phyloP scores from a whole-genome alignment of 2,113 vertebrate genomes.

The Indicator indicator region DNA sequence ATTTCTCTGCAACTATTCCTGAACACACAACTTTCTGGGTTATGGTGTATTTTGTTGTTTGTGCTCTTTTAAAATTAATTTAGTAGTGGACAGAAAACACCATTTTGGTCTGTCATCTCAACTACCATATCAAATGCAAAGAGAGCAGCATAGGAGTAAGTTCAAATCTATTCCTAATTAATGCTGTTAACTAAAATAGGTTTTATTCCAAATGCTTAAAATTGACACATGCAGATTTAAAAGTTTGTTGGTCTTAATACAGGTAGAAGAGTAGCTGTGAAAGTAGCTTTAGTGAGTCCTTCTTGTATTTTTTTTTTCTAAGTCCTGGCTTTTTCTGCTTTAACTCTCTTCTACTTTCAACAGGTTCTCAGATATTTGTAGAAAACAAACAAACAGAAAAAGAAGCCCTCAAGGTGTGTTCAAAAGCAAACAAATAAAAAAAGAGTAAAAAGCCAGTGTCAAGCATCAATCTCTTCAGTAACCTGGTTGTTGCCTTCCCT shows the following conservation, averaged over 20 bases:
- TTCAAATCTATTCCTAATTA: neutral
- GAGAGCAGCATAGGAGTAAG: neutral
- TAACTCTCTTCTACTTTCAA: neutral
- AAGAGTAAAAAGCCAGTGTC: neutral
- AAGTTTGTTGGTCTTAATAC: neutral
- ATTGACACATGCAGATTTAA: neutral
- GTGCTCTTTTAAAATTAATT: neutral
- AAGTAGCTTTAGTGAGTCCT: neutral
- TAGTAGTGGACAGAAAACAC: neutral
- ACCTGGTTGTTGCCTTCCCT: neutral
- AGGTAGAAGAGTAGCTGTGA: neutral
- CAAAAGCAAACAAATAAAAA: neutral
- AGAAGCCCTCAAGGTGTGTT: too few species aligned
- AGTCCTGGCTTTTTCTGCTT: neutral
- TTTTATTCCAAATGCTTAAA: neutral
- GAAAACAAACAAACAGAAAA: neutral
- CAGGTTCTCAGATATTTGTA: neutral
- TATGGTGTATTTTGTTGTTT: neutral
- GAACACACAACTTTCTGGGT: neutral
- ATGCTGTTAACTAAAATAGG: neutral
- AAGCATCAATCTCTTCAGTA: neutral
- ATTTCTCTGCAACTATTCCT: neutral
- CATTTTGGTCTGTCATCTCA: neutral
- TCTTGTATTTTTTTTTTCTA: neutral
- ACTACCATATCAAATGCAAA: neutral